Percentiles rank a stretch among this genome's conserved stretches.
These are phyloP conservation scores for Dyspetes luteomarginatus DNA, from an alignment of 2,888 invertebrate species.

Conservation along the genomic window DNA sequence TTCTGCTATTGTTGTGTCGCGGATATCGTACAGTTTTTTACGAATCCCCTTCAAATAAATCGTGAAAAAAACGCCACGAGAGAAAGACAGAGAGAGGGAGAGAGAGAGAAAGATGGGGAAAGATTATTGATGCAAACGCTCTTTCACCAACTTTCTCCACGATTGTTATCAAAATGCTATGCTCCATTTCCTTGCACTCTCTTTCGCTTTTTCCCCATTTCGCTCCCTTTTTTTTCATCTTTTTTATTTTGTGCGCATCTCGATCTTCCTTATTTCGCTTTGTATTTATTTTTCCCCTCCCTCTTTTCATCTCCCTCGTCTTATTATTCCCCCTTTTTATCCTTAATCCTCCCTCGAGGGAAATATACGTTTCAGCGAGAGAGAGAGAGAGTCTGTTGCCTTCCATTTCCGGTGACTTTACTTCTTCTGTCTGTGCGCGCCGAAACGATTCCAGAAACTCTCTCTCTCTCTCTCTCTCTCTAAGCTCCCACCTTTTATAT, in stretches of 20 bases:
- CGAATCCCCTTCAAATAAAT: conserved; percentile 74
- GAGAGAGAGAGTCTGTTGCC: conserved; percentile 41
- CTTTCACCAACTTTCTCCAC: conserved; percentile 21
- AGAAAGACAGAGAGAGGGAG: conserved; percentile 46
- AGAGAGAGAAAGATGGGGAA: too few relatives aligned
- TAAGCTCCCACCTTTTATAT: background rate
- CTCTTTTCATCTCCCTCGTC: conserved; percentile 28
- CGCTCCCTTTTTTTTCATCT: background rate
- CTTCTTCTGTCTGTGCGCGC: conserved; percentile 42
- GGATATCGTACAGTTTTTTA: conserved; percentile 75
- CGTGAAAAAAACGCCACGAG: conserved; percentile 62
- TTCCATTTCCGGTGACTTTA: conserved; percentile 70
- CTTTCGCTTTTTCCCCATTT: conserved; percentile 1
- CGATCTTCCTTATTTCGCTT: background rate
- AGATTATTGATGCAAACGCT: conserved; percentile 7
- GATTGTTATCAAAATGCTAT: conserved; percentile 40
- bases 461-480: background rate
- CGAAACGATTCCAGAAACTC: conserved; percentile 10
- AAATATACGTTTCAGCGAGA: conserved; percentile 50
- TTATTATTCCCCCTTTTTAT: conserved; percentile 12
- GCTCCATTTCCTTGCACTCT: conserved; percentile 21
- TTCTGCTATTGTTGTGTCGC: conserved; percentile 15
- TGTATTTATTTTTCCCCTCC: background rate
- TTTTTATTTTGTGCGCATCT: background rate
- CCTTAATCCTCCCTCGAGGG: conserved; percentile 52